Evolutionary conservation across 1,140 invertebrate species (phyloP), one percentile per base, ranked within the genome.

Genomic region (Zaprionus ghesquierei): DNA sequence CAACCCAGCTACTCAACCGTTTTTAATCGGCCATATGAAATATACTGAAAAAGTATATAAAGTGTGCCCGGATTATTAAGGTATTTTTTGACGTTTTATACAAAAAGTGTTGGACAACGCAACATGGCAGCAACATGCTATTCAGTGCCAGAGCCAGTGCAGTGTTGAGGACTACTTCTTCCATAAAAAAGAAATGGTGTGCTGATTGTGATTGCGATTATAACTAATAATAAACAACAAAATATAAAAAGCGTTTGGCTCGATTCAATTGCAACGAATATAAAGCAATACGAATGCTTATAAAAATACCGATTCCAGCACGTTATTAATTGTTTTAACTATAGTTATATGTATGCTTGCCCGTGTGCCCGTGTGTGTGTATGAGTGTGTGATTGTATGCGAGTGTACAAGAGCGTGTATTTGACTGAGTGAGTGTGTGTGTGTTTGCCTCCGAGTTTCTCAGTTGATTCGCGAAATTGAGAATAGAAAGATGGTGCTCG

Each of bases 401-500:
- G 75, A 77, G 56, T 77, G 41, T 38, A 51, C 62, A 46, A 69
- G 69, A 61, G 56, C 65, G 27, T 46, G 23, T 51, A 18, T 51
- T 51, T 25, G 22, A 49, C 49, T 62, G 51, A 46, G 59, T 46
- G 38, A 33, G 68, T n/a, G 41, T 61, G 33, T 54, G 60, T 20
- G 41, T 46, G 41, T 46, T 75, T 68, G 69, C 63, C 64, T 77
- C 64, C 63, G 65, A 63, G 65, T 71, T 65, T 78, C 59, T 87
- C 75, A 76, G 76, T 87, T 65, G 53, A 60, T 75, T 81, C 78
- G 82, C 82, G 59, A 86, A 81, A 87, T 76, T 79, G 79, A 86
- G 82, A 81, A 87, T 86, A 87, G 69, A 87, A 87, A 82, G 72
- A 87, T 75, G 76, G 74, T 73, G 70, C 72, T 78, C 79, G 80